These are phyloP conservation scores for Rugalucina vietnamica DNA, from an alignment of 2,888 invertebrate species.

Conservation along the genomic window DNA sequence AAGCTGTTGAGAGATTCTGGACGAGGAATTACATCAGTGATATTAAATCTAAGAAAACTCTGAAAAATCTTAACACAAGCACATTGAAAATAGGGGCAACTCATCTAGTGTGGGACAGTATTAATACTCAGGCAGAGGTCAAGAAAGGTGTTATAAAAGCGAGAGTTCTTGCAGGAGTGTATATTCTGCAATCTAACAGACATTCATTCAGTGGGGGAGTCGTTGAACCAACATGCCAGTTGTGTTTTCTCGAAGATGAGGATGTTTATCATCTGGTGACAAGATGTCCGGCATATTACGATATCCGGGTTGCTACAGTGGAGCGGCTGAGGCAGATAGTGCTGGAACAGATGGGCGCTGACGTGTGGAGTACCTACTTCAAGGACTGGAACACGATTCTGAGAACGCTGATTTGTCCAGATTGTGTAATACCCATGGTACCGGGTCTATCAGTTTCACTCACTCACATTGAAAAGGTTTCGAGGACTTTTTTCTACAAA, in stretches of 20 bases:
- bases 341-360: neutral
- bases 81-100: neutral
- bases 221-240: neutral
- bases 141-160: neutral
- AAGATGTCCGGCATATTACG: neutral
- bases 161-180: neutral
- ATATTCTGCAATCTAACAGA: neutral
- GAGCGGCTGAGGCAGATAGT: neutral
- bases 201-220: neutral
- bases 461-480: neutral
- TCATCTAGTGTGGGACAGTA: neutral
- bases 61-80: neutral
- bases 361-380: neutral
- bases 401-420: neutral
- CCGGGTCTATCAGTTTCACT: neutral
- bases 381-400: neutral
- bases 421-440: neutral
- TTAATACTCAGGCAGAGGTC: neutral
- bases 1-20: neutral
- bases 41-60: neutral
- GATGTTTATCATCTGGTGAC: neutral
- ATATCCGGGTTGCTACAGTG: neutral
- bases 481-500: neutral
- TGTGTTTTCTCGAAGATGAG: neutral
- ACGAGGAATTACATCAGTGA: neutral